Conservation (phyloP, 2,113 vertebrate genomes). For the Hypocryptadius cinnamomeus region DNA sequence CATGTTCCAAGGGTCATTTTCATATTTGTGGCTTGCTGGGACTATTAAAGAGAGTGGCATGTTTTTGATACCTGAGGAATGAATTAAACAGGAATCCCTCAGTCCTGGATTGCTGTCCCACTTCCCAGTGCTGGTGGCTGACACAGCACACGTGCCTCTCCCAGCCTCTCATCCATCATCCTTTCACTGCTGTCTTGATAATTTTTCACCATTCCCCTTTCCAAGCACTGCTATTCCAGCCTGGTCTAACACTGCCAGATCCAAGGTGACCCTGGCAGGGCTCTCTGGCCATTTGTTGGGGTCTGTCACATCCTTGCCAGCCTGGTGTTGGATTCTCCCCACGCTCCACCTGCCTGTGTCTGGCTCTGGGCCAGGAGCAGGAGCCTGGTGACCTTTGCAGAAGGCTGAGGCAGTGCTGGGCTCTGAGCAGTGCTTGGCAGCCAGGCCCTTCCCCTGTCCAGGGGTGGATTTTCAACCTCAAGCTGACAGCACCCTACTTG, state of each 20-base stretch:
- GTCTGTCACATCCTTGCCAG: neutral
- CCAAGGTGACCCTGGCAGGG: neutral
- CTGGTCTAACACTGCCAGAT: neutral
- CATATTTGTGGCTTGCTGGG: neutral
- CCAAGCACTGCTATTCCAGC: neutral
- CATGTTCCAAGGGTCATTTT: neutral
- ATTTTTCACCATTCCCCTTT: neutral
- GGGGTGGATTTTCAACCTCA: neutral
- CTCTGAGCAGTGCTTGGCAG: neutral
- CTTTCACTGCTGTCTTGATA: neutral
- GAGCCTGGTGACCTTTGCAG: neutral
- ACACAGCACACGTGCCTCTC: rapidly evolving
- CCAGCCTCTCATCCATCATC: neutral
- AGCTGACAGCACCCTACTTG: neutral
- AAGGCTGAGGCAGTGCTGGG: neutral
- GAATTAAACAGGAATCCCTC: neutral
- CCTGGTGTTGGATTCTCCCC: neutral
- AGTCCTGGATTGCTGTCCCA: neutral
- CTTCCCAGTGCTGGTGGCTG: neutral
- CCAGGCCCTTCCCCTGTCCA: neutral
- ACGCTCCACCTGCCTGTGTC: neutral
- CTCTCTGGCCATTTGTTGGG: neutral
- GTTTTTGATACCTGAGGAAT: neutral
- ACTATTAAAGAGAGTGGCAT: neutral
- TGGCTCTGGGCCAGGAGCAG: neutral